These are phyloP conservation scores for Dasyprocta punctata DNA, from an alignment of 2,113 vertebrate species.

Conservation along the genomic window DNA sequence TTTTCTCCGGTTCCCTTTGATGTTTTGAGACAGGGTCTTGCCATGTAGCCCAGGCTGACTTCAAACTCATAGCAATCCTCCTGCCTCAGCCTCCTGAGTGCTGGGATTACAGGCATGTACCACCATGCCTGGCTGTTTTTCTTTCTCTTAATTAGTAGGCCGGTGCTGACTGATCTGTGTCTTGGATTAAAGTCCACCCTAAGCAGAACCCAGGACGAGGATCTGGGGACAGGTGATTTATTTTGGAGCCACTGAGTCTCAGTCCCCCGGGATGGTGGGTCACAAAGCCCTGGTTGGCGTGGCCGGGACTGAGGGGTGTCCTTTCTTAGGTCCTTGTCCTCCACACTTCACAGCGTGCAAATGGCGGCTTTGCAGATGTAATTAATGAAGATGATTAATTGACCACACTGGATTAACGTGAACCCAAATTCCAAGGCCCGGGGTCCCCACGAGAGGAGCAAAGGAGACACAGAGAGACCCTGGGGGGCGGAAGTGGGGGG, in stretches of 20 bases:
- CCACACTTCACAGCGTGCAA: not conserved
- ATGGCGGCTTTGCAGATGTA: not conserved
- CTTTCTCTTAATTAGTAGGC: not conserved
- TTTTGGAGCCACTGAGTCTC: not conserved
- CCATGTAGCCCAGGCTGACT: too few relatives aligned
- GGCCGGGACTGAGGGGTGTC: not conserved
- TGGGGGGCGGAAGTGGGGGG: too few relatives aligned
- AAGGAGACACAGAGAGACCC: not conserved
- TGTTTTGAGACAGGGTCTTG: too few relatives aligned
- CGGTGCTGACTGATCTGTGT: accelerated
- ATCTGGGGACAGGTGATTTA: not conserved
- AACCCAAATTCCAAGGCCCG: too few relatives aligned
- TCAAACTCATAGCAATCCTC: too few relatives aligned
- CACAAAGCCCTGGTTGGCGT: not conserved
- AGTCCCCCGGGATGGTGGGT: not conserved
- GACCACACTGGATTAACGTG: not conserved
- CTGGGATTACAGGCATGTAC: too few relatives aligned
- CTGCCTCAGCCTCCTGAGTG: too few relatives aligned
- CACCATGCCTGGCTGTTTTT: too few relatives aligned
- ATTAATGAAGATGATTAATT: not conserved
- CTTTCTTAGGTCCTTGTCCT: not conserved
- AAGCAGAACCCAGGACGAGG: not conserved
- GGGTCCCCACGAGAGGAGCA: not conserved
- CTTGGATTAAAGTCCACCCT: not conserved
- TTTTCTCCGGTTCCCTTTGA: too few relatives aligned